Percentiles rank a stretch among this genome's conserved stretches.
Conservation (phyloP, 2,797 vertebrate species). For the Centroberyx gerrardi region DNA sequence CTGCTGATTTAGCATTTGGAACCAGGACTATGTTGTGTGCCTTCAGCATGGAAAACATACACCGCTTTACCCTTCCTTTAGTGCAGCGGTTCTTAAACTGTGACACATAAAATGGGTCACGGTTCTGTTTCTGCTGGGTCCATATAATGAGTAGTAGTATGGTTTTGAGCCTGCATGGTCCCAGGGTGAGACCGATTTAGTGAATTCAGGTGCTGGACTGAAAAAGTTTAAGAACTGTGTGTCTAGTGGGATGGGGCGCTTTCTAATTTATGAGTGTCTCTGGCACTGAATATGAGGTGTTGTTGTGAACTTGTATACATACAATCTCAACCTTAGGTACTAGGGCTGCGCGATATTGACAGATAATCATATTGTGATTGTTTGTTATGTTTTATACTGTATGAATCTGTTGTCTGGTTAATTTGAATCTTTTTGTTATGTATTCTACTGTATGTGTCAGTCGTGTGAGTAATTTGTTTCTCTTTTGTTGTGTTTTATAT, state of each 20-base stretch:
- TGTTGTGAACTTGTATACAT: neutral
- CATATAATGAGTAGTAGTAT: slow-evolving; percentile 5
- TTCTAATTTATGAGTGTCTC: neutral
- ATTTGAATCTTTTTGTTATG: too few species aligned
- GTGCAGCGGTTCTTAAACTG: neutral
- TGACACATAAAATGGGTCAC: slow-evolving; percentile 37
- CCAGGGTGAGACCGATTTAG: too few species aligned
- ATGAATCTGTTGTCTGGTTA: too few species aligned
- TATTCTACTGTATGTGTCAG: too few species aligned
- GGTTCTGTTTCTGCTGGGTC: slow-evolving; percentile 16
- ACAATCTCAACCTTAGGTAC: too few species aligned
- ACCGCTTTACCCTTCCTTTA: slow-evolving; percentile 28
- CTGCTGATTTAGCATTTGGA: slow-evolving; percentile 60
- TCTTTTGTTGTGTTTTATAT: too few species aligned
- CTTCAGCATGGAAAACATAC: slow-evolving; percentile 33
- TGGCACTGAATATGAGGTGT: neutral
- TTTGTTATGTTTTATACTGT: too few species aligned
- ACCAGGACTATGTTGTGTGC: slow-evolving; percentile 32
- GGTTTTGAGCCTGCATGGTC: slow-evolving; percentile 11
- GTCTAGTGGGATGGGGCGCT: neutral
- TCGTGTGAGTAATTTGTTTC: too few species aligned
- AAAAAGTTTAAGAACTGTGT: too few species aligned
- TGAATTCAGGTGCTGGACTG: too few species aligned
- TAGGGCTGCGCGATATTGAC: too few species aligned
- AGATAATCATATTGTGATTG: too few species aligned